Evolutionary conservation across 2,113 vertebrate species (phyloP), one percentile per base, ranked within the genome.

Genomic region (Nicator chloris): DNA sequence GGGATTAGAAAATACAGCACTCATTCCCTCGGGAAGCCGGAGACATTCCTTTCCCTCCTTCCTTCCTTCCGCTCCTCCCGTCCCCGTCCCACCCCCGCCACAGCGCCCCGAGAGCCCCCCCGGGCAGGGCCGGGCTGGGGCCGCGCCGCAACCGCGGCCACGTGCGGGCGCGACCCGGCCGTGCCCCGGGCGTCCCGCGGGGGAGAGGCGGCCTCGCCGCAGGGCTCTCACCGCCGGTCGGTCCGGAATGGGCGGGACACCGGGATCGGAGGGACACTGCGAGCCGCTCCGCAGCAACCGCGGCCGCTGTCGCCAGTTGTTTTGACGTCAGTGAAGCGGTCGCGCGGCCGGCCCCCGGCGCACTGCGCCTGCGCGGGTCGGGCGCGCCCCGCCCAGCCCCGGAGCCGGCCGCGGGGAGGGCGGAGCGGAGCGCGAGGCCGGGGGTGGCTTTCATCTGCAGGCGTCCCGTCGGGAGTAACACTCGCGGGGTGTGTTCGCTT

Each of bases 391-490:
- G 7, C 85, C 85, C 50, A 4, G 1, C 44, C 14, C 19, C 2
- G 9, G n/a, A 9, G 4, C 5, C 4, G 4, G 13, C 11, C 11
- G 17, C 21, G 19, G 10, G 30, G 9, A 9, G 19, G 20, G 28
- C 6, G 8, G 28, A 3, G 7, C 15, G 9, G 37, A 6, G 2
- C 10, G 50, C 40, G 15, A 3, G 26, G 5, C 2, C 3, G 14
- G 37, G 22, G 2, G 0, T 2, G 23, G 24, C 10, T 0, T 2
- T 1, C 0, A 3, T 1, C 1, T 7, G 0, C 7, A 0, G 37
- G 20, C 0, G 13, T 0, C 8, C 4, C 7, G 45, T 1, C 3
- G 11, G 33, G 30, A 6, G 1, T 17, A 0, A 1, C 5, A 1
- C 3, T 1, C 2, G 5, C 0, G 3, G 18, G 4, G 0, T 6